Conservation (phyloP, 2,888 invertebrate species). For the Sialis lutaria region DNA sequence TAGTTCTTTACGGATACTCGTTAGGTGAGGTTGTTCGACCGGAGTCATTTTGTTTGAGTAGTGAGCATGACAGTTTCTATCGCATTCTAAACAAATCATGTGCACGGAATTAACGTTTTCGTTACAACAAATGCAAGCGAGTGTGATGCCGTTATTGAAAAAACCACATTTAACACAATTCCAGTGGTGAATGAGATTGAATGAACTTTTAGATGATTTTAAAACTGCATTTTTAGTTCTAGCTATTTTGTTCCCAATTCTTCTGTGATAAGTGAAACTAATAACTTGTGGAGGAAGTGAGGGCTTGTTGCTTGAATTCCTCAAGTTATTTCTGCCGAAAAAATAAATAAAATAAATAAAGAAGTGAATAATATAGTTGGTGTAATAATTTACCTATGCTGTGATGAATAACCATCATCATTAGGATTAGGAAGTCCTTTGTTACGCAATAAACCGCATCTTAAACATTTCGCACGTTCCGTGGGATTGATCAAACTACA, state of each 20-base stretch:
- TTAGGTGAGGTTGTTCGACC: slow-evolving; percentile 18
- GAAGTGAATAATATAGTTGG: slow-evolving; percentile 8
- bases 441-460: slow-evolving; percentile 39
- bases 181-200: slow-evolving; percentile 19
- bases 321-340: slow-evolving; percentile 4
- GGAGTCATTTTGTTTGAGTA: slow-evolving; percentile 16
- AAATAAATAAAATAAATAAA: slow-evolving; percentile 1
- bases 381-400: slow-evolving; percentile 15
- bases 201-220: slow-evolving; percentile 9
- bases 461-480: slow-evolving; percentile 66
- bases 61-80: slow-evolving; percentile 21
- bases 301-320: not conserved
- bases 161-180: slow-evolving; percentile 19
- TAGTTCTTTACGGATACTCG: not conserved
- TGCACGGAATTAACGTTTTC: slow-evolving; percentile 8
- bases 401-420: slow-evolving; percentile 29
- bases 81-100: slow-evolving; percentile 23
- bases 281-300: slow-evolving; percentile 1
- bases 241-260: not conserved
- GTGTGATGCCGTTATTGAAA: slow-evolving; percentile 17
- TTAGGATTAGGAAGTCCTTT: slow-evolving; percentile 18
- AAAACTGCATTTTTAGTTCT: not conserved
- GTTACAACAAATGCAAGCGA: slow-evolving; percentile 14
- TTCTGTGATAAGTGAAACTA: slow-evolving; percentile 3
- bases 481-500: slow-evolving; percentile 81